phyloP scores from a whole-genome alignment of 1,140 invertebrate species.

The Phenacoccus solenopsis region DNA sequence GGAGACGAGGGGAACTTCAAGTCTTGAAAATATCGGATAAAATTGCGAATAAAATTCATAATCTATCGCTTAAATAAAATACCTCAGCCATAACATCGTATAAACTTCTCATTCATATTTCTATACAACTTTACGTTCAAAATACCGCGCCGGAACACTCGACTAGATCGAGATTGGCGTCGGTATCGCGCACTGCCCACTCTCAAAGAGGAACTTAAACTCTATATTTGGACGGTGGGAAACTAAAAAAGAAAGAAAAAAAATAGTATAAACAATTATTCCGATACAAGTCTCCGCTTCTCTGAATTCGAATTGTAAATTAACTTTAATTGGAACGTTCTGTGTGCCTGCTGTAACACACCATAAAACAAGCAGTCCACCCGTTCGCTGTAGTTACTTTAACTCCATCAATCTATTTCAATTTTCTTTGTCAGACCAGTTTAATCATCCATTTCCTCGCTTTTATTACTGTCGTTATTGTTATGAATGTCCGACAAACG shows the following conservation, averaged over 20 bases:
- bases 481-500: slow-evolving; percentile 9
- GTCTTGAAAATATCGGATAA: no score
- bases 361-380: slow-evolving; percentile 1
- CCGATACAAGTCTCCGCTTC: neutral
- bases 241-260: neutral
- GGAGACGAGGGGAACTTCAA: no score
- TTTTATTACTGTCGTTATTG: slow-evolving; percentile 8
- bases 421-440: slow-evolving; percentile 10
- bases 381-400: neutral
- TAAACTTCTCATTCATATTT: no score
- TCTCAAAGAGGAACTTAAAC: no score
- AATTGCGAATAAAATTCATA: no score
- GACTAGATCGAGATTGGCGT: no score
- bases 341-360: neutral
- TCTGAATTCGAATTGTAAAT: slow-evolving; percentile 10
- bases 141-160: no score
- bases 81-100: no score
- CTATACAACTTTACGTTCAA: no score
- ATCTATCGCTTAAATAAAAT: no score
- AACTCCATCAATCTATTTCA: slow-evolving; percentile 16
- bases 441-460: slow-evolving; percentile 9
- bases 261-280: slow-evolving; percentile 5
- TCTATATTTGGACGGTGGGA: neutral
- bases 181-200: no score
- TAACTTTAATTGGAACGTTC: slow-evolving; percentile 12